Base-by-base conservation (phyloP, 2,888 invertebrate species). In the Habroteleia sp. region DNA sequence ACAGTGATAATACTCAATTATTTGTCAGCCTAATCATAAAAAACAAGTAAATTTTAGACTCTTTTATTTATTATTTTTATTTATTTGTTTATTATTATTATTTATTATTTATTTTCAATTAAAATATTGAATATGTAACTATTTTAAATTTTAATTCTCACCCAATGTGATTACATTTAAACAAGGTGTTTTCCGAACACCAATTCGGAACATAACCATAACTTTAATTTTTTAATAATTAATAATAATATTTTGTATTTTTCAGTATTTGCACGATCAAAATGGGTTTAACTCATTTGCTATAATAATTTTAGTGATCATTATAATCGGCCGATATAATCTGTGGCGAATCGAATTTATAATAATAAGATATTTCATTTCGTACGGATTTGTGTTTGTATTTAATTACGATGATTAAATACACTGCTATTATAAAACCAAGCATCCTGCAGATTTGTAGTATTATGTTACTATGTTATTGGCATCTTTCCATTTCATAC, bases 321-420 rank as follows among this genome's bases (percentile, higher is more conserved):
- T 54, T 69, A 41, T 46, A 62, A 60, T 54, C 44, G 37, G 37
- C n/a, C 16, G 31, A 11, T 33, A 37, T 62, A 52, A 71, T 46
- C 54, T 39, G 33, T 31, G 52, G 44, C 31, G 29, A 44, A 54
- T 46, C 58, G 41, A 62, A 46, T 62, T 62, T 33, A 62, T 54
- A 25, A 48, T 71, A 54, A 62, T 54, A 41, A 56, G 48, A 72
- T 63, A 72, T 63, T 72, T 63, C 72, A 72, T 27, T 48, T 58
- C 16, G 5, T 13, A 5, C 16, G 13, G 20, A 27, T n/a, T 14
- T 33, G 48, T 42, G 63, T 63, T 72, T 72, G 56, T 63, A 48
- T 63, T 72, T 72, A 72, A 72, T 72, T 56, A 56, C 72, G 50
- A 56, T 63, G 56, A 72, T 63, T 63, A 72, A 63, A 72, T 63